phyloP scores from a whole-genome alignment of 2,797 vertebrate species.

The Pangasius macronema region DNA sequence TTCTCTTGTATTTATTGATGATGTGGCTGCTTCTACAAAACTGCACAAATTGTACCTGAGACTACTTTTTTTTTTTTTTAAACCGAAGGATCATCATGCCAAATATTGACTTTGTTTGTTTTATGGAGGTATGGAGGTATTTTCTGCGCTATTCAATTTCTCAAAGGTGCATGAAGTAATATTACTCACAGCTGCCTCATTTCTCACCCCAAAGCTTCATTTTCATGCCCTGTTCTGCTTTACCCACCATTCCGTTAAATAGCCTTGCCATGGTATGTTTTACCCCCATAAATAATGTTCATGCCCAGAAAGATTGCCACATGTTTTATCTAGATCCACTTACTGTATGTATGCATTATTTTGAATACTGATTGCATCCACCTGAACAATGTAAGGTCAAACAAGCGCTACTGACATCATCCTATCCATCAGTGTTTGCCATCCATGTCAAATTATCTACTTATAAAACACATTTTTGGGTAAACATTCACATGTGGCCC shows the following conservation, averaged over 20 bases:
- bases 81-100: no score
- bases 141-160: background rate
- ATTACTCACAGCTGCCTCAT: background rate
- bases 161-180: background rate
- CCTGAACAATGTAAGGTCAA: background rate
- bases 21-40: no score
- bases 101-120: no score
- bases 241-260: background rate
- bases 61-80: no score
- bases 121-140: no score
- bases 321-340: background rate
- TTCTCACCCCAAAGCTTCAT: background rate
- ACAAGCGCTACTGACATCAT: background rate
- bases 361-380: background rate
- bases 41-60: no score
- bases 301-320: background rate
- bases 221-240: background rate
- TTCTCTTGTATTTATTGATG: no score
- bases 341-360: background rate
- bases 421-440: background rate
- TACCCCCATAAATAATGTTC: background rate
- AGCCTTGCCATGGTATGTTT: background rate
- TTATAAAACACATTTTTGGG: background rate
- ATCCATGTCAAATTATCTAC: background rate
- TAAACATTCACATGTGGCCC: slow-evolving; percentile 2